Conservation (phyloP, 2,113 vertebrate genomes). For the Dasyornis broadbenti region DNA sequence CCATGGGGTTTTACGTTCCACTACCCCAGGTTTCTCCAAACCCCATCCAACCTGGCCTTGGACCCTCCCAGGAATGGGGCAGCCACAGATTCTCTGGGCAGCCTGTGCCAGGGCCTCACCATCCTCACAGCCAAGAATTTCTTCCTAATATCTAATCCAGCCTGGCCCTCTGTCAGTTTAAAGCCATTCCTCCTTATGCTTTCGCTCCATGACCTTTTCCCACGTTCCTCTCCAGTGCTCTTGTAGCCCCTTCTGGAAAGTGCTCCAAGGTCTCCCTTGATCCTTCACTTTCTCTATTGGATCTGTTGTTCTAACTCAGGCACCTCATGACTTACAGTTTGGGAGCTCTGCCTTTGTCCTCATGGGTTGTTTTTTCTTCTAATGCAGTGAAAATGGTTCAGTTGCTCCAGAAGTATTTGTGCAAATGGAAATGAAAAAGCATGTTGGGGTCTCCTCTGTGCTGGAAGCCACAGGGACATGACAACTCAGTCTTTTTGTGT, state of each 20-base stretch:
- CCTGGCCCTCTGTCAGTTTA: background rate
- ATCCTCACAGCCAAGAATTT: background rate
- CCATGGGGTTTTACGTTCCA: background rate
- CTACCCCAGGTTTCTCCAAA: fast-evolving
- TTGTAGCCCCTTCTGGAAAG: fast-evolving
- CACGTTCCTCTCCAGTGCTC: background rate
- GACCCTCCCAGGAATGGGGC: background rate
- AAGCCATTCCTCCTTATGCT: background rate
- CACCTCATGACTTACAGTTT: no score
- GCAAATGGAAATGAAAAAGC: background rate
- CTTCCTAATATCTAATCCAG: background rate
- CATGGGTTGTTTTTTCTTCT: background rate
- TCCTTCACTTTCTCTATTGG: background rate
- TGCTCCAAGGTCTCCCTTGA: background rate
- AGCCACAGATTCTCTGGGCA: background rate
- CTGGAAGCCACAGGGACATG: background rate
- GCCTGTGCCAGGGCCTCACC: fast-evolving
- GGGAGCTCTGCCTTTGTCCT: background rate
- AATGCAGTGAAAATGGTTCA: background rate
- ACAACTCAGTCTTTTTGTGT: background rate
- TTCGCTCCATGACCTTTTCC: no score
- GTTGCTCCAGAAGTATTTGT: background rate
- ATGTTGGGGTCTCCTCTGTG: background rate
- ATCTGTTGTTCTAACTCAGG: background rate
- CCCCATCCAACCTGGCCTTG: fast-evolving